Evolutionary conservation across 1,140 invertebrate genomes (phyloP), one percentile per base, ranked within the genome.

Genomic region (Euura saliciscinereae): DNA sequence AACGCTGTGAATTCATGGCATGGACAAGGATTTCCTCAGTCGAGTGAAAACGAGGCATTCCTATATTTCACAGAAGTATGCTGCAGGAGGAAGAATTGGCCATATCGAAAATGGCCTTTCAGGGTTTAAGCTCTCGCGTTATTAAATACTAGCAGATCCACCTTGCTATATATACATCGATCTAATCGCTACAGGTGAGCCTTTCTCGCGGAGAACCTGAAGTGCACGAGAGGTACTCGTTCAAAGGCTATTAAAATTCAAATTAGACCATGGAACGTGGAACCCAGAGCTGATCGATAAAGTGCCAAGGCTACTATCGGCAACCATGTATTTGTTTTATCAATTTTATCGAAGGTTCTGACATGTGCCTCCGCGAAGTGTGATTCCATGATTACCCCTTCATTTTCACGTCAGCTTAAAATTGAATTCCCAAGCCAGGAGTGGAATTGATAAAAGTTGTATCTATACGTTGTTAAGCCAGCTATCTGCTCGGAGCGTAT

Each of bases 241-340:
- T 59, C 13, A 59, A n/a, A 59, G 51, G 51, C 51, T 59, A 59
- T 59, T 59, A 59, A 59, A 59, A 59, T 59, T 59, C 51, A 59
- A 59, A 59, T 59, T 59, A n/a, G 13, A 59, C 51, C 51, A 59
- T n/a, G 51, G 10, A 59, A 59, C 51, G 51, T 11, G 46, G 7
- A n/a, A 51, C 51, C 8, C 51, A 11, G 51, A n/a, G 51, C 51
- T 59, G 51, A 59, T 59, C 51, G 51, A 59, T 59, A 59, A 59
- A 8, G 51, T 59, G 8, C 8, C 51, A 8, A 6, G 51, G 51
- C 2, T 59, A 6, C 8, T 59, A 59, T 59, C 51, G 51, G 13
- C 13, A 6, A 8, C 51, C 51, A n/a, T 59, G 10, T 59, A 4
- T 11, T 59, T n/a, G 13, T 59, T 59, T 28, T 28, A 28, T 28